Conservation (phyloP, 2,113 vertebrate genomes). For the Barbus barbus region DNA sequence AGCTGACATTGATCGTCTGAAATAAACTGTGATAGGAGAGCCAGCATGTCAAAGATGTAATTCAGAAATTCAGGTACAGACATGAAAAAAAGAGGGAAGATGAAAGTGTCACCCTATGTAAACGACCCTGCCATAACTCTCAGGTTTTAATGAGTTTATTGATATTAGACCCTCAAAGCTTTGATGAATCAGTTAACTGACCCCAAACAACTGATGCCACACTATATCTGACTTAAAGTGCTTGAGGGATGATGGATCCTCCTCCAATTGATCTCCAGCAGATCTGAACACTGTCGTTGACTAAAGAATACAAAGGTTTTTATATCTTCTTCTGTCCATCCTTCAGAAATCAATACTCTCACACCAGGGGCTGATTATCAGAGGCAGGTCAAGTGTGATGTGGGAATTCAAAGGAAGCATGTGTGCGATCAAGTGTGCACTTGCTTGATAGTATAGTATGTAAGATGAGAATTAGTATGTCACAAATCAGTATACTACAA, state of each 20-base stretch:
- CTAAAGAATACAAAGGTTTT: conserved; percentile 36
- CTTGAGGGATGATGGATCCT: conserved; percentile 67
- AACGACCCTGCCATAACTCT: conserved; percentile 1
- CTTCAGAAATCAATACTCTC: conserved; percentile 65
- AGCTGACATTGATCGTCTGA: background rate
- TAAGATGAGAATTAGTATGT: background rate
- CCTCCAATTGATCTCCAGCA: conserved; percentile 65
- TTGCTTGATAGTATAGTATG: conserved; percentile 12
- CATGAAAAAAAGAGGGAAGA: background rate
- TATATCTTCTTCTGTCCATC: conserved; percentile 57
- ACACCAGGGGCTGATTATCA: conserved; percentile 60
- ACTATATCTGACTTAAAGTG: conserved; percentile 65
- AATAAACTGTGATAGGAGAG: background rate
- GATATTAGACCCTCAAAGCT: conserved; percentile 54
- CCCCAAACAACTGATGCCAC: conserved; percentile 54
- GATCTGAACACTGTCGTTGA: conserved; percentile 58
- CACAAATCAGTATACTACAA: too few species aligned
- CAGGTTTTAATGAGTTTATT: conserved; percentile 51
- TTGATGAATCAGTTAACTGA: conserved; percentile 54
- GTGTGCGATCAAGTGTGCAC: conserved; percentile 18
- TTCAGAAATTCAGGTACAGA: background rate
- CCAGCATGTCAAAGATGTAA: background rate
- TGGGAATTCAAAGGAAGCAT: conserved; percentile 12
- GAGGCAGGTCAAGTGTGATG: conserved; percentile 50
- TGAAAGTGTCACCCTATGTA: background rate